A percentile compares a stretch with the other conserved stretches of the same genome.
These are phyloP conservation scores for Melopsittacus undulatus DNA, from an alignment of 2,797 vertebrate species.

Conservation along the genomic window DNA sequence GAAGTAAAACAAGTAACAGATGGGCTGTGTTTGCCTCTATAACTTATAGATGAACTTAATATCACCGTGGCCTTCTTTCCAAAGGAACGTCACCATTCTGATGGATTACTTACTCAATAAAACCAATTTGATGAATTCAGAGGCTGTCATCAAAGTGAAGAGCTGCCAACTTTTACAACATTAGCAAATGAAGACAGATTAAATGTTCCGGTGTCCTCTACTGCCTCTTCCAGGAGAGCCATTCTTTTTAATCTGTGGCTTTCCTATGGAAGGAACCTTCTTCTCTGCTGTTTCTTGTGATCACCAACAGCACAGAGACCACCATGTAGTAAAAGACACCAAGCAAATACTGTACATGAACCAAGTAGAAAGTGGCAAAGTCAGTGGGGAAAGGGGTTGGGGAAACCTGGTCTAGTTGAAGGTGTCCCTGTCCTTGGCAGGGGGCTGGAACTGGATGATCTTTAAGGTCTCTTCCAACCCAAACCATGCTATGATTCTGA, in stretches of 20 bases:
- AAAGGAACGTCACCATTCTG: not conserved
- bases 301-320: not conserved
- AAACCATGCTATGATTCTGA: not conserved
- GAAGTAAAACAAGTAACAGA: conserved; percentile 23
- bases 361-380: not conserved
- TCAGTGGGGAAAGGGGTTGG: not conserved
- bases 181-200: not conserved
- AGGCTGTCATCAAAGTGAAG: not conserved
- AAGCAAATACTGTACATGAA: not conserved
- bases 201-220: not conserved
- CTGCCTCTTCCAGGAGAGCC: not conserved
- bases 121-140: not conserved
- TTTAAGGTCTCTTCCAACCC: not conserved
- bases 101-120: not conserved
- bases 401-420: not conserved
- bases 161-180: conserved; percentile 4
- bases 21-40: not conserved
- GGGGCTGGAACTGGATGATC: not conserved
- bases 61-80: not conserved
- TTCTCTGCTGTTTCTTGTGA: not conserved
- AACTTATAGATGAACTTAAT: not conserved
- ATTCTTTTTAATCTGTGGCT: not conserved
- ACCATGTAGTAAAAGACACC: not conserved
- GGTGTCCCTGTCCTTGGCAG: not conserved
- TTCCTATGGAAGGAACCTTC: not conserved